phyloP scores from a whole-genome alignment of 2,113 vertebrate species.

The mouse (Mus musculus) region GRCm39 chr15:23400501-23401000 shows the following conservation, averaged over 20 bases:
- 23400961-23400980: background rate
- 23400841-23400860: slow-evolving; percentile 92
- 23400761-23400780: slow-evolving; percentile 97
- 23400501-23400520: background rate
- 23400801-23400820: slow-evolving; percentile 96
- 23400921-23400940: background rate
- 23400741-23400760: slow-evolving; percentile 94
- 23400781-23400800: slow-evolving; percentile 94
- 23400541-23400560: background rate
- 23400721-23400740: slow-evolving; percentile 96
- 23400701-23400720: slow-evolving; percentile 95
- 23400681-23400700: slow-evolving; percentile 96
- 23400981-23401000: background rate
- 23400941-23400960: background rate
- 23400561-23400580: background rate
- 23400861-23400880: slow-evolving; percentile 96
- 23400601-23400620: background rate
- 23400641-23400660: slow-evolving; percentile 98
- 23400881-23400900: slow-evolving; percentile 94
- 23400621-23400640: slow-evolving; percentile 85
- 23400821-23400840: slow-evolving; percentile 94
- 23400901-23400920: background rate
- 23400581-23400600: slow-evolving; percentile 2
- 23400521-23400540: background rate
- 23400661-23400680: slow-evolving; percentile 96